A percentile compares a stretch with the other conserved stretches of the same genome.
Evolutionary conservation across 2,113 vertebrate species (phyloP).

Genomic region (Oncorhynchus nerka): DNA sequence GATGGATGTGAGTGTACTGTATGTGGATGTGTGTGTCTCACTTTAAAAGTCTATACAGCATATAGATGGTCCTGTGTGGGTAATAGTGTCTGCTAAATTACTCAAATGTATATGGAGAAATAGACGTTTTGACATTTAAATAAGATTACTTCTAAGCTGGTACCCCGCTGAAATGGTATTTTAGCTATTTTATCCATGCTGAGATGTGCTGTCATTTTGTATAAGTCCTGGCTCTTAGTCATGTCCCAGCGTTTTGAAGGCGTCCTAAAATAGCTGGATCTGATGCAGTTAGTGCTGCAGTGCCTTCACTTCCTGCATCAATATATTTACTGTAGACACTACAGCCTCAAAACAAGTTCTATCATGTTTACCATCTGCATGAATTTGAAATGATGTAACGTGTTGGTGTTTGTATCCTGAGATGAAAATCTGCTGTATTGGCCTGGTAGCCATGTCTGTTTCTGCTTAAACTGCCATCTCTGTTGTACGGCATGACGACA

Average conservation of each 20-base stretch:
- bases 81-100: no score
- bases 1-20: background rate
- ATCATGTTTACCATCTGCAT: background rate
- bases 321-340: background rate
- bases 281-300: background rate
- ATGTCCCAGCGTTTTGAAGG: background rate
- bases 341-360: background rate
- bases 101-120: background rate
- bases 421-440: no score
- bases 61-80: no score
- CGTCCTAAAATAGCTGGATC: background rate
- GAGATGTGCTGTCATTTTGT: background rate
- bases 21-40: background rate
- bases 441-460: no score
- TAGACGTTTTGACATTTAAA: background rate
- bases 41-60: background rate
- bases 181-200: background rate
- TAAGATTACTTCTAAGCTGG: background rate
- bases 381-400: background rate
- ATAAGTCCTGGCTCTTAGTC: background rate
- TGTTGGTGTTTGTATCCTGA: background rate
- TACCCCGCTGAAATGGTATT: background rate
- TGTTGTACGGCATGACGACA: no score
- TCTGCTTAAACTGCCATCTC: no score
- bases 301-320: no score